A percentile compares a stretch with the other conserved stretches of the same genome.
Evolutionary conservation across 2,113 vertebrate genomes (phyloP).

Genomic region (Burhinus bistriatus): DNA sequence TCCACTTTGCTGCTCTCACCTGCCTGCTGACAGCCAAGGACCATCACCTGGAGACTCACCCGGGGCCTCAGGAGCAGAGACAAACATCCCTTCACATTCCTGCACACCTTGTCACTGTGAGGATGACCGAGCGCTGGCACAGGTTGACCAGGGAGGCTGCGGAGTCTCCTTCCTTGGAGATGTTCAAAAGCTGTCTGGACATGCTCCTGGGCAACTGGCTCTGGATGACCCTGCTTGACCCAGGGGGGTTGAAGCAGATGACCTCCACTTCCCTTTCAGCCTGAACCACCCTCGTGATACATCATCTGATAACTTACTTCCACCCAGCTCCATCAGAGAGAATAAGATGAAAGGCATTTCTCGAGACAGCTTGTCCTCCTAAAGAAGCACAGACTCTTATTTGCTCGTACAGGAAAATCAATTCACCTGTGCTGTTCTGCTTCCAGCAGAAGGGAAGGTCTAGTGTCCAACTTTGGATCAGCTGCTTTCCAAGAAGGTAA

Average conservation of each 20-base stretch:
- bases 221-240: background rate
- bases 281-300: background rate
- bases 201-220: background rate
- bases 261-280: background rate
- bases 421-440: background rate
- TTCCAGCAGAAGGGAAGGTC: background rate
- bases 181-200: background rate
- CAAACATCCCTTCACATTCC: rapidly evolving
- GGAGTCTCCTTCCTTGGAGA: background rate
- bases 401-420: background rate
- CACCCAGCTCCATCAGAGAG: background rate
- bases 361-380: background rate
- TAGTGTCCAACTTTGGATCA: background rate
- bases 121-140: rapidly evolving
- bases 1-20: background rate
- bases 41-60: rapidly evolving
- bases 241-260: no score
- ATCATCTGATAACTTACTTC: background rate
- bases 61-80: background rate
- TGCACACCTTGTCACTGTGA: rapidly evolving
- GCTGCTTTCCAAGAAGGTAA: background rate
- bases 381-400: background rate
- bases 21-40: background rate
- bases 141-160: background rate
- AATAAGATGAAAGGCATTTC: background rate